Conservation (phyloP, 2,797 vertebrate species). For the Propithecus perrieri region DNA sequence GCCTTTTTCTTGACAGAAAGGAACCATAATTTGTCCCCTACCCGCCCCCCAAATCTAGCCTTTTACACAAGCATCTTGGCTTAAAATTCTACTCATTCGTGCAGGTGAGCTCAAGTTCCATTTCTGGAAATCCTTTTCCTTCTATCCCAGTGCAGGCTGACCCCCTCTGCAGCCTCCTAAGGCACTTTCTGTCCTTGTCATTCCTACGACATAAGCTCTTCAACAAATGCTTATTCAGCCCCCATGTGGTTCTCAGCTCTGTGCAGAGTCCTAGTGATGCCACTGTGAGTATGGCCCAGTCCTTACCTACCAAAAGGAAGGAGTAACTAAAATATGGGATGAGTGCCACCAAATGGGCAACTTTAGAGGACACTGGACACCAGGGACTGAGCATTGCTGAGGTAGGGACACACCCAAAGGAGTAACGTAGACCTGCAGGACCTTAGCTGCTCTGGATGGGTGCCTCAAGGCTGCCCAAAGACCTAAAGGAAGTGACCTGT, state of each 20-base stretch:
- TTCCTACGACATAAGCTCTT: background rate
- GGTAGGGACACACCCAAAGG: background rate
- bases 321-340: background rate
- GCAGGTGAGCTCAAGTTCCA: background rate
- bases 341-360: fast-evolving
- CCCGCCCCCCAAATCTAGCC: no score
- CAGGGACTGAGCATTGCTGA: background rate
- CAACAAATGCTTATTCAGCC: background rate
- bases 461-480: no score
- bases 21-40: background rate
- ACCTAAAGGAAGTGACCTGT: background rate
- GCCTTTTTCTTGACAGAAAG: background rate
- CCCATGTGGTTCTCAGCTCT: background rate
- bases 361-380: background rate
- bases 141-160: background rate
- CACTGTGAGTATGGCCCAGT: background rate
- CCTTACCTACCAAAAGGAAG: background rate
- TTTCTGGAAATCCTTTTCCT: background rate
- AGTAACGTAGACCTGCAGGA: fast-evolving
- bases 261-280: background rate
- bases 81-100: background rate
- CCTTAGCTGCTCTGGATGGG: background rate
- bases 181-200: background rate
- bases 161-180: background rate
- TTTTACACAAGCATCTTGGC: background rate